Evolutionary conservation across 2,888 invertebrate species (phyloP), one percentile per base, ranked within the genome.

Genomic region (Brenthis daphne): DNA sequence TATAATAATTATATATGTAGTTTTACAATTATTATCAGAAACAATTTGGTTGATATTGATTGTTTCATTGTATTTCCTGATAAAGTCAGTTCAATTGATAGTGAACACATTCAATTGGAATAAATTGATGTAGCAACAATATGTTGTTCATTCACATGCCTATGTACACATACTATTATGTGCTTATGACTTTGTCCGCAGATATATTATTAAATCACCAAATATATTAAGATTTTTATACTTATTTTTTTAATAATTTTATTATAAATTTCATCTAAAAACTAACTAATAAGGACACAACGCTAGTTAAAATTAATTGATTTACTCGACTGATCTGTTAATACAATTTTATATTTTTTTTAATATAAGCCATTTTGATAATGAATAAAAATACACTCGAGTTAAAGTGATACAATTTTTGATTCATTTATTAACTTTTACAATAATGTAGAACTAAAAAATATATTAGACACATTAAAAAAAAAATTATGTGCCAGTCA

Each of bases 101-200:
- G 79, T 73, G 74, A 77, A 74, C 77, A 74, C 77, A 76, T 79
- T 81, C 82, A 87, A 88, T 88, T 89, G 88, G 82, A 82, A 82
- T 78, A 84, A 87, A 88, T 88, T 88, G 85, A 79, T 80, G 77
- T 77, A 75, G 77, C 51, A 16, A 57, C 57, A 57, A 63, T 57
- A 61, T 73, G 75, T 78, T 74, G 55, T 48, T 47, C 61, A 63
- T 29, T 60, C 53, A 56, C 60, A 60, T 54, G 63, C 51, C 63
- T 37, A 53, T 63, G 51, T 50, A 63, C 43, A 63, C 14, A 53
- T 63, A 12, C 16, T 43, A 37, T 5, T 50, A 29, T 14, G 33
- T 24, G 6, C 5, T 50, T 60, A n/a, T n/a, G n/a, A 50, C 33
- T 24, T 33, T 60, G 48, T 48, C 48, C 47, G 24, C 11, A 47